Percentiles rank a stretch among this genome's conserved stretches.
Evolutionary conservation across 1,140 invertebrate genomes (phyloP).

Genomic region (Drosophila melanica): DNA sequence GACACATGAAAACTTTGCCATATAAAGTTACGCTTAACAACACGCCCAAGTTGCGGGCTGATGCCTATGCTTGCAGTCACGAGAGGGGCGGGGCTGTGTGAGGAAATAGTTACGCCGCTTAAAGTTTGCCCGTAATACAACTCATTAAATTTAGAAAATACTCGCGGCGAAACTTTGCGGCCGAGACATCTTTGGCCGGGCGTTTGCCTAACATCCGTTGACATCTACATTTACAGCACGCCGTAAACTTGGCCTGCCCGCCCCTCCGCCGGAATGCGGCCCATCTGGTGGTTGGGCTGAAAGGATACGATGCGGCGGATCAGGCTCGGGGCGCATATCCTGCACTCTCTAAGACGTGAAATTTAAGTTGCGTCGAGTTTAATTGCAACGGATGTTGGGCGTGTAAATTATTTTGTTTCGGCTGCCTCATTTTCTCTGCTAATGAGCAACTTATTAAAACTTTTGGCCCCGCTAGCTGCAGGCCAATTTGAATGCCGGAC

Average conservation of each 20-base stretch:
- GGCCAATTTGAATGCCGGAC: constrained; percentile 45
- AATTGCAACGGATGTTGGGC: constrained; percentile 80
- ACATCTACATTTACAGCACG: constrained; percentile 73
- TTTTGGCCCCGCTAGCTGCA: constrained; percentile 38
- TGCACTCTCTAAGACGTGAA: constrained; percentile 43
- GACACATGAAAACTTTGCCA: constrained; percentile 67
- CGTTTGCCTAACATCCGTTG: constrained; percentile 67
- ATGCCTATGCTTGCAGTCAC: background rate
- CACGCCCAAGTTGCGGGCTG: constrained; percentile 51
- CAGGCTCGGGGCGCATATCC: constrained; percentile 4
- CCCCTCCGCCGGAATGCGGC: constrained; percentile 9
- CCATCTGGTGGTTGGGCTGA: constrained; percentile 23
- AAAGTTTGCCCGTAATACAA: constrained; percentile 73
- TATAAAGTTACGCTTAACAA: constrained; percentile 73
- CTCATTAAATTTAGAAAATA: constrained; percentile 82
- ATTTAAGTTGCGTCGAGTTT: constrained; percentile 69
- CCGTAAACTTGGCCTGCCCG: constrained; percentile 58
- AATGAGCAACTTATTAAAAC: constrained; percentile 81
- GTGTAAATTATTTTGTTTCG: constrained; percentile 79
- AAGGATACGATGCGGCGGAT: background rate
- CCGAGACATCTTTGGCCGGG: constrained; percentile 34
- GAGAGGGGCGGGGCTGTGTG: background rate
- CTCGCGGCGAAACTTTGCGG: constrained; percentile 60
- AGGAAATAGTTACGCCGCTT: constrained; percentile 46
- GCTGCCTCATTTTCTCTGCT: constrained; percentile 71